phyloP scores from a whole-genome alignment of 2,888 invertebrate genomes.

The Metallyticus violacea region DNA sequence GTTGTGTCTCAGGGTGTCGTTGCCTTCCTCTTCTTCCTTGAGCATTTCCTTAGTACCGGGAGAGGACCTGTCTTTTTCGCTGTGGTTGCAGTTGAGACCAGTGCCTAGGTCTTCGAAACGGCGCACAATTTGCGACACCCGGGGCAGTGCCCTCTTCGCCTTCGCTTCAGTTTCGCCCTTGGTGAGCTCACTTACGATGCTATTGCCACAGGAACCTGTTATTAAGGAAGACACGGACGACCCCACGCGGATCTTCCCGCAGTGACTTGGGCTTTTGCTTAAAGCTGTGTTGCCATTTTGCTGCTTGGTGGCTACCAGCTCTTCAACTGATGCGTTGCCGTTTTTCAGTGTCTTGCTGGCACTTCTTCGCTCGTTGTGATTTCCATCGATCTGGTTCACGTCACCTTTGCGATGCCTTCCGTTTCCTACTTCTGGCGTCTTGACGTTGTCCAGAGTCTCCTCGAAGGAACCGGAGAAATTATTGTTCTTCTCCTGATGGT shows the following conservation, averaged over 20 bases:
- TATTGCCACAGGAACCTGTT: slow-evolving; percentile 31
- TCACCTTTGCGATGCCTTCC: background rate
- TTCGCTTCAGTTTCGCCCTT: slow-evolving; percentile 9
- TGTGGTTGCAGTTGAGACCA: too few species aligned
- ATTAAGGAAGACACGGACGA: slow-evolving; percentile 34
- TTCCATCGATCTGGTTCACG: too few species aligned
- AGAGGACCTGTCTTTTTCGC: background rate
- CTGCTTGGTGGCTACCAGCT: background rate
- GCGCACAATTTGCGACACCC: slow-evolving; percentile 44
- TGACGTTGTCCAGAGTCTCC: slow-evolving; percentile 26
- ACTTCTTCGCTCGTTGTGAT: background rate
- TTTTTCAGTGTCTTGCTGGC: background rate
- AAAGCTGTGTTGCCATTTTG: background rate
- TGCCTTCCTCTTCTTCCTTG: slow-evolving; percentile 58
- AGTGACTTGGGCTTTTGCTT: background rate
- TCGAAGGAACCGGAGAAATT: slow-evolving; percentile 10
- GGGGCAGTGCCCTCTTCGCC: slow-evolving; percentile 29
- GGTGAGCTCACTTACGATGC: slow-evolving; percentile 32
- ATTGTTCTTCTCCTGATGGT: slow-evolving; percentile 2
- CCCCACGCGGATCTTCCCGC: slow-evolving; percentile 31
- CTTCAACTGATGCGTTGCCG: background rate
- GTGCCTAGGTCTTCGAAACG: slow-evolving; percentile 47
- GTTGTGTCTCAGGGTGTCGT: slow-evolving; percentile 69
- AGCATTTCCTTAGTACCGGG: slow-evolving; percentile 34
- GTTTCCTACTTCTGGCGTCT: background rate